These are phyloP conservation scores for Stenichneumon culpator DNA, from an alignment of 2,888 invertebrate species.

Conservation along the genomic window DNA sequence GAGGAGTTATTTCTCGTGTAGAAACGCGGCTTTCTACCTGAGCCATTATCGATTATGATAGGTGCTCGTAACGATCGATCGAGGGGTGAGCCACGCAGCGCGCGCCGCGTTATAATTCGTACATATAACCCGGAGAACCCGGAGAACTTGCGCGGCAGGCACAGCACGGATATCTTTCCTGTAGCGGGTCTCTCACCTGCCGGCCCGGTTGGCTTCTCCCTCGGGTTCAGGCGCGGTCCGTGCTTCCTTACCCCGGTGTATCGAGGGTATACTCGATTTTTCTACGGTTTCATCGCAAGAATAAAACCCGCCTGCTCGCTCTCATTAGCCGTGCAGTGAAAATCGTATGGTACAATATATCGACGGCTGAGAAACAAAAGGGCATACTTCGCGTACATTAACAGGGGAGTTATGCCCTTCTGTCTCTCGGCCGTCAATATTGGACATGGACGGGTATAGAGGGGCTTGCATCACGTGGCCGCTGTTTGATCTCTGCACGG, in stretches of 20 bases:
- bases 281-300: conserved; percentile 52
- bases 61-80: conserved; percentile 78
- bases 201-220: conserved; percentile 67
- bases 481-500: conserved; percentile 48
- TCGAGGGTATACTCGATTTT: conserved; percentile 10
- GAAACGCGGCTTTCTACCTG: conserved; percentile 69
- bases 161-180: not conserved
- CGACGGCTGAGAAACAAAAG: not conserved
- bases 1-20: conserved; percentile 11
- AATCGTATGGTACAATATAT: conserved; percentile 51
- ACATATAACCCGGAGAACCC: conserved; percentile 41
- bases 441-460: not conserved
- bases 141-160: conserved; percentile 35
- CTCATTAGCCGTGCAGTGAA: conserved; percentile 58
- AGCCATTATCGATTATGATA: conserved; percentile 79
- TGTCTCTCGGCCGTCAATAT: not conserved
- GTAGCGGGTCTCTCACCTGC: conserved; percentile 28
- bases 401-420: too few relatives aligned
- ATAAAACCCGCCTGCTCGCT: conserved; percentile 51
- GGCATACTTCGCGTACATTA: too few relatives aligned
- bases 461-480: conserved; percentile 23
- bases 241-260: not conserved
- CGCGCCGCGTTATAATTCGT: conserved; percentile 61
- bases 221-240: conserved; percentile 27
- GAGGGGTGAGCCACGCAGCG: conserved; percentile 63